phyloP scores from a whole-genome alignment of 2,888 invertebrate species.

The Mimachlamys varia region DNA sequence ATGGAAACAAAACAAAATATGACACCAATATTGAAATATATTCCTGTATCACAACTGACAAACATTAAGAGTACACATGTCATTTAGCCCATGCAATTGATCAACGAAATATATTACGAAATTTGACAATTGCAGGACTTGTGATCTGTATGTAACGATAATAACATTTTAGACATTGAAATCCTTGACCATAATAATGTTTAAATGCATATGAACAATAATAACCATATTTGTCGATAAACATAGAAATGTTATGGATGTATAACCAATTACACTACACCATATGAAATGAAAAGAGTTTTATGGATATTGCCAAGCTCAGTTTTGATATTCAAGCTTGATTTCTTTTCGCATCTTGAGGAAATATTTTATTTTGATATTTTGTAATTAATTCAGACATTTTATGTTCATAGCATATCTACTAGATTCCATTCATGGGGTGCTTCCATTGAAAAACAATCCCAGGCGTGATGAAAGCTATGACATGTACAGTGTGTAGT shows the following conservation, averaged over 20 bases:
- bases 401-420: too few relatives aligned
- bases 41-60: background rate
- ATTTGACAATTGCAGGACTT: background rate
- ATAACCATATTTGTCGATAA: background rate
- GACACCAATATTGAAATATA: background rate
- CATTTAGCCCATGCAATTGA: background rate
- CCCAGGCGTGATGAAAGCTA: too few relatives aligned
- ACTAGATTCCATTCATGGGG: too few relatives aligned
- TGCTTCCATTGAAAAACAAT: too few relatives aligned
- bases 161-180: background rate
- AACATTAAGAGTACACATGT: background rate
- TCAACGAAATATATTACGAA: conserved; percentile 11
- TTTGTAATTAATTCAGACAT: too few relatives aligned
- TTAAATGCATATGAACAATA: background rate
- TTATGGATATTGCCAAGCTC: background rate
- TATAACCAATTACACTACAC: background rate
- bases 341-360: too few relatives aligned
- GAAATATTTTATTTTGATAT: too few relatives aligned
- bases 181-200: background rate
- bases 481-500: too few relatives aligned
- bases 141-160: background rate
- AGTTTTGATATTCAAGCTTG: too few relatives aligned
- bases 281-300: background rate
- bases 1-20: background rate
- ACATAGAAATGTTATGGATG: background rate